A percentile compares a stretch with the other conserved stretches of the same genome.
These are phyloP conservation scores for Chelonoidis abingdonii DNA, from an alignment of 2,113 vertebrate genomes.

Conservation along the genomic window DNA sequence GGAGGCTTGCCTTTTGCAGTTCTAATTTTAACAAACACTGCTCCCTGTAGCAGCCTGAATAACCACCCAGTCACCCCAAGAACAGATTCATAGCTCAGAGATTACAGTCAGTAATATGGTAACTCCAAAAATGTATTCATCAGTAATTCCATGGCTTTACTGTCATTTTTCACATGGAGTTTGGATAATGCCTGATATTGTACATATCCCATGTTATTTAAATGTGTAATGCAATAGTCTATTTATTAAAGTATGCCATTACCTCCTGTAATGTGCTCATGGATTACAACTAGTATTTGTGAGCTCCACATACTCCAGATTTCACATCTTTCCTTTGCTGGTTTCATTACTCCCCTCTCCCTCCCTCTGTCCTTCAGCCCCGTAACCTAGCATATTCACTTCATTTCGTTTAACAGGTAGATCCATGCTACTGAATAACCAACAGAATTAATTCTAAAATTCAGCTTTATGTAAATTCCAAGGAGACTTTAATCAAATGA, in stretches of 20 bases:
- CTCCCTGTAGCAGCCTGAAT: neutral
- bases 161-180: neutral
- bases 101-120: neutral
- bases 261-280: neutral
- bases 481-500: constrained; percentile 22
- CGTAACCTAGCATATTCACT: neutral
- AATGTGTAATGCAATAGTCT: constrained; percentile 65
- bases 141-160: constrained; percentile 20
- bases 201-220: constrained; percentile 30
- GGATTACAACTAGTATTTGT: constrained; percentile 12
- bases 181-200: constrained; percentile 5
- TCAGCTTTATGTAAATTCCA: neutral
- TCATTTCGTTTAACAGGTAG: neutral
- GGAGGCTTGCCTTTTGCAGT: constrained; percentile 7
- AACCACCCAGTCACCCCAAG: neutral
- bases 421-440: neutral
- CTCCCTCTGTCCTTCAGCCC: neutral
- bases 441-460: neutral
- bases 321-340: constrained; percentile 2
- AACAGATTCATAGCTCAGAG: neutral
- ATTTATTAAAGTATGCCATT: constrained; percentile 29
- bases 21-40: constrained; percentile 16
- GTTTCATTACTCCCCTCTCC: neutral
- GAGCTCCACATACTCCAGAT: neutral
- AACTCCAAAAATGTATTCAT: neutral